Evolutionary conservation across 1,140 invertebrate species (phyloP), one percentile per base, ranked within the genome.

Genomic region (Hycleus cichorii): DNA sequence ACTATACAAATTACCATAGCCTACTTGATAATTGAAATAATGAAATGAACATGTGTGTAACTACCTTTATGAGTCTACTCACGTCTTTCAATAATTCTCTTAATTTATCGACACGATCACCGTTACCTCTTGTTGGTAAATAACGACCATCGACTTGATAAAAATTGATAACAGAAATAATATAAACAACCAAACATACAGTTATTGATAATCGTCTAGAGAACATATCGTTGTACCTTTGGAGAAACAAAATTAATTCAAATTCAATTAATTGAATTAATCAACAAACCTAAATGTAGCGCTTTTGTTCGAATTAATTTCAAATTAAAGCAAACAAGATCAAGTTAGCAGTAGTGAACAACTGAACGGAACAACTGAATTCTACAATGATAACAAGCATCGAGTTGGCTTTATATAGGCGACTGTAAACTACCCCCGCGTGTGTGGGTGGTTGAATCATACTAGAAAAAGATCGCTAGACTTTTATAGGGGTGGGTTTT

Each of bases 71-170:
- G 5, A 42, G 9, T 42, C 11, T 42, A 76, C 78, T 77, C 70
- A 81, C 80, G 67, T 81, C 79, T 71, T 77, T 75, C 64, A 81
- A 73, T 58, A 81, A 69, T 63, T 81, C 80, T 58, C 78, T 69
- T 47, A 81, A 69, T 68, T 80, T 77, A 60, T 81, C 80, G 59
- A 81, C 68, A 60, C 78, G 73, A 59, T 81, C 80, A 57, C 75
- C 75, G 63, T 80, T 77, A 59, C 75, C 74, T 63, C 80, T 73
- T 55, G 80, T 80, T 43, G 80, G 79, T 49, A 81, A 68, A 64
- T 81, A 81, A 57, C 80, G 69, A 42, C 74, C 75, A 63, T 78
- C 78, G 39, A 49, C 27, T 10, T 57, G 32, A 8, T 45, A 40
- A 3, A 10, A 45, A 32, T 27, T 46, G 7, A 55, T 24, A 10